Evolutionary conservation across 2,113 vertebrate species (phyloP).

Genomic region (Psittacula cyanocephala): DNA sequence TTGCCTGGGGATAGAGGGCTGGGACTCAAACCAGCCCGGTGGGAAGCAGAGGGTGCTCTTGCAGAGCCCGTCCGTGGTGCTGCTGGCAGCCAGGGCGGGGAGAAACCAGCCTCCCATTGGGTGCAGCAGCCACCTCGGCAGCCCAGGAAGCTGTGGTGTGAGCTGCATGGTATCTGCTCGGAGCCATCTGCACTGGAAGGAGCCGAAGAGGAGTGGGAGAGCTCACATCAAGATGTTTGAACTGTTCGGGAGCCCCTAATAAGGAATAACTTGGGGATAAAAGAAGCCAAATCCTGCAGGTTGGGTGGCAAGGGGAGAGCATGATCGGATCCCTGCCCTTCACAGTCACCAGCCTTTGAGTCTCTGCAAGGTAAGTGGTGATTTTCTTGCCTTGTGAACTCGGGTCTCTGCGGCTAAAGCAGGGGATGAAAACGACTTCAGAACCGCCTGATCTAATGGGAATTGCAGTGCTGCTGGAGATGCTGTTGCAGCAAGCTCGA

Average conservation of each 20-base stretch:
- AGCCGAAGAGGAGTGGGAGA: neutral
- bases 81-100: neutral
- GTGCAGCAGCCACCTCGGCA: neutral
- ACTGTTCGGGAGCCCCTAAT: accelerated
- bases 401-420: neutral
- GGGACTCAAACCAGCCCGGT: neutral
- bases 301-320: neutral
- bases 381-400: neutral
- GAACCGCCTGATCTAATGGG: accelerated
- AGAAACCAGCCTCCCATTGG: neutral
- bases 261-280: neutral
- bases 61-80: neutral
- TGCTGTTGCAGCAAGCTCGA: neutral
- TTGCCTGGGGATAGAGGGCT: neutral
- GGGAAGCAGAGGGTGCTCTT: neutral
- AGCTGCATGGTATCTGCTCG: neutral
- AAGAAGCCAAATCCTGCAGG: neutral
- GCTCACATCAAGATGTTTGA: neutral
- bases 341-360: neutral
- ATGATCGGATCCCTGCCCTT: neutral
- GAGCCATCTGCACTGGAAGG: neutral
- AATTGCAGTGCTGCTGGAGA: accelerated
- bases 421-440: neutral
- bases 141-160: slow-evolving; percentile 29
- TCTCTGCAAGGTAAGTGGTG: slow-evolving; percentile 12